These are phyloP conservation scores for Etheostoma cragini DNA, from an alignment of 2,113 vertebrate species.

Conservation along the genomic window DNA sequence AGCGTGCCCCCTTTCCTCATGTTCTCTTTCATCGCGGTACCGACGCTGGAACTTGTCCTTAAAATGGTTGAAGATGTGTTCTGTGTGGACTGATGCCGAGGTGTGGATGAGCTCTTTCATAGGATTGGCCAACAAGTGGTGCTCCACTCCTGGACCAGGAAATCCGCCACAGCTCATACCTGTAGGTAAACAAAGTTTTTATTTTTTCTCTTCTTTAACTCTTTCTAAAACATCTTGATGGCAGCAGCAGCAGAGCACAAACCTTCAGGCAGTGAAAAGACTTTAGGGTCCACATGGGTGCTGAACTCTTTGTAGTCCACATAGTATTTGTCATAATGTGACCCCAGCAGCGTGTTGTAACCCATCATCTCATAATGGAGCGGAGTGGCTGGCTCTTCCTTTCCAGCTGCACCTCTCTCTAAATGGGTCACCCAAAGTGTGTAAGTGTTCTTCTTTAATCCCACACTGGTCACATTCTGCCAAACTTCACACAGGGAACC, in stretches of 20 bases:
- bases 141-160: conserved; percentile 83
- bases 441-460: conserved; percentile 85
- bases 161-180: conserved; percentile 81
- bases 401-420: conserved; percentile 57
- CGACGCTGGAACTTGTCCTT: conserved; percentile 75
- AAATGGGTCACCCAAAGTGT: conserved; percentile 84
- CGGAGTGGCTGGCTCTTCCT: conserved; percentile 56
- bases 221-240: background rate
- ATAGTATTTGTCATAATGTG: conserved; percentile 88
- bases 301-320: conserved; percentile 84
- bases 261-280: conserved; percentile 83
- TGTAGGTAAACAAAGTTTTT: conserved; percentile 1
- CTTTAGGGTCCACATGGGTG: conserved; percentile 68
- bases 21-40: conserved; percentile 75
- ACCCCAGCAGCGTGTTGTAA: conserved; percentile 87
- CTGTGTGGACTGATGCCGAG: conserved; percentile 73
- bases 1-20: conserved; percentile 83
- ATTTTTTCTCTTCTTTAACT: background rate
- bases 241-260: conserved; percentile 10
- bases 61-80: conserved; percentile 81
- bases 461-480: conserved; percentile 83
- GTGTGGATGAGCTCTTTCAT: conserved; percentile 86
- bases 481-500: conserved; percentile 84
- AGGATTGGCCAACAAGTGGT: conserved; percentile 86
- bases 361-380: conserved; percentile 87